phyloP scores from a whole-genome alignment of 64 coral and sea anemone species.

The Montipora sp. region DNA sequence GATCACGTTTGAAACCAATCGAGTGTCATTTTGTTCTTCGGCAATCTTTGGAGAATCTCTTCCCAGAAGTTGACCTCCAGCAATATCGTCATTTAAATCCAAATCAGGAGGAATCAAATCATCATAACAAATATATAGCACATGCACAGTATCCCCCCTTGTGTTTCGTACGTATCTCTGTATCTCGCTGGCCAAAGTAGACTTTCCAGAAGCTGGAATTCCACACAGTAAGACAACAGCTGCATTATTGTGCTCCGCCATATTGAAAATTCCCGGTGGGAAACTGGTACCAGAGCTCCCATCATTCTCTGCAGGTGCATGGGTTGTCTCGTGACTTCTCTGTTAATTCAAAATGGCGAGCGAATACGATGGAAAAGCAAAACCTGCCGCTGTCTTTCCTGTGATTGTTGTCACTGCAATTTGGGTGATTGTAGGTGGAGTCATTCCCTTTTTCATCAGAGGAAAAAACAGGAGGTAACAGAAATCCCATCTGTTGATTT shows the following conservation, averaged over 20 bases:
- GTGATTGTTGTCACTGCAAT: conserved; percentile 84
- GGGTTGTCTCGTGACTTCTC: conserved; percentile 23
- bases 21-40: not conserved
- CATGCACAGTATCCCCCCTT: conserved; percentile 34
- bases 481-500: not conserved
- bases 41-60: not conserved
- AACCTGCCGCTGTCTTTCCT: conserved; percentile 65
- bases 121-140: conserved; percentile 77
- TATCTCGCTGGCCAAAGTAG: conserved; percentile 62
- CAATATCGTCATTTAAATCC: conserved; percentile 25
- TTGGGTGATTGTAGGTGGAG: conserved; percentile 89
- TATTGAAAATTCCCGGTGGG: not conserved
- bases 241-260: conserved; percentile 48
- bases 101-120: conserved; percentile 86
- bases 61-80: not conserved
- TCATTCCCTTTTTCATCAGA: conserved; percentile 87
- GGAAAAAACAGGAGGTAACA: conserved; percentile 94
- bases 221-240: conserved; percentile 73
- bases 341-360: conserved; percentile 78
- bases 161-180: conserved; percentile 48
- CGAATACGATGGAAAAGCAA: conserved; percentile 52
- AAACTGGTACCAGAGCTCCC: conserved; percentile 13
- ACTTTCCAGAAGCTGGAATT: conserved; percentile 84
- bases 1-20: not conserved
- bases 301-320: not conserved